Conservation (phyloP, 2,797 vertebrate genomes). For the Sebastes dallii region DNA sequence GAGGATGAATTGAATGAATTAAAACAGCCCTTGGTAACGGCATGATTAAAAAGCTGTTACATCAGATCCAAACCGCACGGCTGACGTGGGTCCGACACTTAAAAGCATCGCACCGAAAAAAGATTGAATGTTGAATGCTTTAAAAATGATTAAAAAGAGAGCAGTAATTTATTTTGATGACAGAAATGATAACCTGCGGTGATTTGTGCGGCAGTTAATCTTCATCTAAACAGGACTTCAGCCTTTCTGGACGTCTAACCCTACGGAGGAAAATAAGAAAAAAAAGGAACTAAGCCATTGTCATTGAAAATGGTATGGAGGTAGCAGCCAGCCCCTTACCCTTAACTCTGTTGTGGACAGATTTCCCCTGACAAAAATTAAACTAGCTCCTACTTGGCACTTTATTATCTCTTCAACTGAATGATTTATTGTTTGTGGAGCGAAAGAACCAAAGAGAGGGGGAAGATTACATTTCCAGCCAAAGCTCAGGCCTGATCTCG, state of each 20-base stretch:
- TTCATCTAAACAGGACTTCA: conserved; percentile 63
- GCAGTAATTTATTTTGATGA: conserved; percentile 72
- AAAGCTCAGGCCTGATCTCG: conserved; percentile 78
- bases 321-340: conserved; percentile 60
- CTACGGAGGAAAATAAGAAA: conserved; percentile 58
- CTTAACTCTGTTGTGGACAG: conserved; percentile 81
- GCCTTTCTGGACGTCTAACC: conserved; percentile 52
- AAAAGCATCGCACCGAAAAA: conserved; percentile 30
- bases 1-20: conserved; percentile 80
- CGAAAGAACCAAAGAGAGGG: conserved; percentile 85
- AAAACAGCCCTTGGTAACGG: conserved; percentile 81
- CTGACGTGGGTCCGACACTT: conserved; percentile 49
- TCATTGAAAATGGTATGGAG: conserved; percentile 66
- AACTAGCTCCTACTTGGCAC: conserved; percentile 86
- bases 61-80: conserved; percentile 53
- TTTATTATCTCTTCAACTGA: conserved; percentile 92
- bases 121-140: conserved; percentile 67
- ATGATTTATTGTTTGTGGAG: conserved; percentile 91
- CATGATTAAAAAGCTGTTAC: conserved; percentile 80
- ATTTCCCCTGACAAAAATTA: conserved; percentile 91
- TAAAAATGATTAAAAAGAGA: conserved; percentile 69
- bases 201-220: conserved; percentile 72
- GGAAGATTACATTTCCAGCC: conserved; percentile 89
- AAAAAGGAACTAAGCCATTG: conserved; percentile 63
- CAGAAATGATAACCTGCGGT: conserved; percentile 69